These are phyloP conservation scores for Lacerta bilineata DNA, from an alignment of 2,797 vertebrate species.

Conservation along the genomic window DNA sequence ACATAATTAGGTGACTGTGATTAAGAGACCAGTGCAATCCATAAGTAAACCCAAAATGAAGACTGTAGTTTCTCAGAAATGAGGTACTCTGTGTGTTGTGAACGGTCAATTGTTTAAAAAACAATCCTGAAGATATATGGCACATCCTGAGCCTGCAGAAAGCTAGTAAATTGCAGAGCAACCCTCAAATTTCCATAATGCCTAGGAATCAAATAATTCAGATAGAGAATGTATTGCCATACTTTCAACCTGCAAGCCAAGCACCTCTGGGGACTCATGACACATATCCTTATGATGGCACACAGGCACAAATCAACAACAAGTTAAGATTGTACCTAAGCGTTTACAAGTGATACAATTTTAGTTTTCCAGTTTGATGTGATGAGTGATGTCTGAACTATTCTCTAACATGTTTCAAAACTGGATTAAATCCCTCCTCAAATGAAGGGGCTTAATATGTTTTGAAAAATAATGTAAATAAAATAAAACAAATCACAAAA, in stretches of 20 bases:
- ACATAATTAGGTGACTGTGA: background rate
- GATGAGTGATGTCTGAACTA: background rate
- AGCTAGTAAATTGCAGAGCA: background rate
- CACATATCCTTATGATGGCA: too few species aligned
- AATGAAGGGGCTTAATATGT: background rate
- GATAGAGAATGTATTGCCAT: background rate
- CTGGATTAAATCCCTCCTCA: background rate
- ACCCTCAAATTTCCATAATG: background rate
- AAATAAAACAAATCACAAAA: too few species aligned
- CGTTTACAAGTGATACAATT: too few species aligned
- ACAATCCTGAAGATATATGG: background rate
- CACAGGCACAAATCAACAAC: too few species aligned
- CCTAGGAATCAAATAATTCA: background rate
- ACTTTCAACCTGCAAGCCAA: background rate
- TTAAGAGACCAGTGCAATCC: background rate
- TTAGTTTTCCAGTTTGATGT: background rate
- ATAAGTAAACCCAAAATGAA: background rate
- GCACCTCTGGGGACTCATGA: too few species aligned
- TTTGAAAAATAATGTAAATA: background rate
- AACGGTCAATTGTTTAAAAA: background rate
- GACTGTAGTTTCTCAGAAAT: background rate
- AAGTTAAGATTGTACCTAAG: too few species aligned
- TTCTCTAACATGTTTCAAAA: background rate
- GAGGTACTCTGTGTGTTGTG: background rate
- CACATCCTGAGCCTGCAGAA: background rate